A percentile compares a stretch with the other conserved stretches of the same genome.
Conservation (phyloP, 2,113 vertebrate genomes). For the Stictonetta naevosa region DNA sequence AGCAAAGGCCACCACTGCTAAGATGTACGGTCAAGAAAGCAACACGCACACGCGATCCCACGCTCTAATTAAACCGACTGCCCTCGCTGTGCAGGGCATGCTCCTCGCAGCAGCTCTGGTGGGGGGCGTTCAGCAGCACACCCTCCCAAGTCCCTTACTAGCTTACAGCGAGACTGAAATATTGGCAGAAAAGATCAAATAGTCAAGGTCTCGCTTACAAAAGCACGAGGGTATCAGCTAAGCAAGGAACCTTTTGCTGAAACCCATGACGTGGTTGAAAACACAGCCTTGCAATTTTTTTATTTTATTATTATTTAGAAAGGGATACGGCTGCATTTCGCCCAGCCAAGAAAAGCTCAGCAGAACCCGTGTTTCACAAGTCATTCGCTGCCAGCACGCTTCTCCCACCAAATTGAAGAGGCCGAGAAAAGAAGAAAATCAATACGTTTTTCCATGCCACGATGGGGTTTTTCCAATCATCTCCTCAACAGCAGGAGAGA, state of each 20-base stretch:
- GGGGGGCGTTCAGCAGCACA: not conserved
- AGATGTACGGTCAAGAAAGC: not conserved
- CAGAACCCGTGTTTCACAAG: not conserved
- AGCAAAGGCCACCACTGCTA: not conserved
- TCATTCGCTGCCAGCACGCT: not conserved
- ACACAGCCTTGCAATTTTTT: not conserved
- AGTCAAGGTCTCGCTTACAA: fast-evolving
- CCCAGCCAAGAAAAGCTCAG: not conserved
- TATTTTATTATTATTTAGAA: too few species aligned
- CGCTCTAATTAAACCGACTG: not conserved
- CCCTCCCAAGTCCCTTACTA: fast-evolving
- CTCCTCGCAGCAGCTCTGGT: not conserved
- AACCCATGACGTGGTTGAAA: fast-evolving
- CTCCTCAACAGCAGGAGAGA: conserved; percentile 7
- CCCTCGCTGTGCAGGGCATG: not conserved
- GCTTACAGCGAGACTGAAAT: not conserved
- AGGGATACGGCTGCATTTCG: not conserved
- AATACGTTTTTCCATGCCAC: conserved; percentile 9
- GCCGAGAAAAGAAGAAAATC: not conserved
- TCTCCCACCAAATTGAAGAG: not conserved
- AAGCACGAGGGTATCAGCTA: not conserved
- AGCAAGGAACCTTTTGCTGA: not conserved
- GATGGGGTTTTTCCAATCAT: not conserved
- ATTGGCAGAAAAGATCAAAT: not conserved
- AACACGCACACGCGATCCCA: not conserved